Conservation (phyloP, 2,888 invertebrate species). For the Eledona agricola region DNA sequence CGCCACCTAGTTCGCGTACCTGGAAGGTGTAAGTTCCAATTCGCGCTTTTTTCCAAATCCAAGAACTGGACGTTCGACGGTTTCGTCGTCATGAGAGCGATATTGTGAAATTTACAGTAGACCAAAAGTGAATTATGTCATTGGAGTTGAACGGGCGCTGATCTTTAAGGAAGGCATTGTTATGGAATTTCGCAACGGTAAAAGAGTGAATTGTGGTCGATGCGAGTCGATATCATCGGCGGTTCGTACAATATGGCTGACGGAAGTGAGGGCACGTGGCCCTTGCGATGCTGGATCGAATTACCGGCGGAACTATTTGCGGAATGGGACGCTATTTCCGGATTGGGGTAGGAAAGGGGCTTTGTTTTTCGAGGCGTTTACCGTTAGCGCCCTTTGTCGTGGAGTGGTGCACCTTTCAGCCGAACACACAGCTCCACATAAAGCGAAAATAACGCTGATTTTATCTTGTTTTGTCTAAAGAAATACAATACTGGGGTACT, state of each 20-base stretch:
- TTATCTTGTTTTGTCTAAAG: too few species aligned
- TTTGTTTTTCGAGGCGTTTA: too few species aligned
- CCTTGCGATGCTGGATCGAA: conserved; percentile 7
- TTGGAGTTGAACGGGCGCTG: conserved; percentile 22
- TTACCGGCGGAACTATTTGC: too few species aligned
- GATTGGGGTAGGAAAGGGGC: too few species aligned
- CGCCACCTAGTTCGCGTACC: background rate
- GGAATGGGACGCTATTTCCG: too few species aligned
- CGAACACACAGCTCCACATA: too few species aligned
- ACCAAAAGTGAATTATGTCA: conserved; percentile 33
- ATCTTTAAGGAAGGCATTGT: conserved; percentile 24
- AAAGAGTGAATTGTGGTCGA: conserved; percentile 12
- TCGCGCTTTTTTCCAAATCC: conserved; percentile 2
- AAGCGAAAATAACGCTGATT: too few species aligned
- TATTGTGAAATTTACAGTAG: conserved; percentile 36
- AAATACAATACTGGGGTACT: too few species aligned
- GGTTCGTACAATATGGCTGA: conserved; percentile 8
- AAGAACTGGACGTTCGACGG: conserved; percentile 1
- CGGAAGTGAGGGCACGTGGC: conserved; percentile 22
- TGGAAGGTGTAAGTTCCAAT: background rate
- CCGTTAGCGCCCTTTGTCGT: too few species aligned
- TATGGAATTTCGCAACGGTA: conserved; percentile 31
- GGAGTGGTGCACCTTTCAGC: too few species aligned
- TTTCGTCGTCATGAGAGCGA: conserved; percentile 31
- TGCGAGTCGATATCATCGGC: conserved; percentile 5